Evolutionary conservation across 2,113 vertebrate species (phyloP), one percentile per base, ranked within the genome.

Genomic region (Lota lota): DNA sequence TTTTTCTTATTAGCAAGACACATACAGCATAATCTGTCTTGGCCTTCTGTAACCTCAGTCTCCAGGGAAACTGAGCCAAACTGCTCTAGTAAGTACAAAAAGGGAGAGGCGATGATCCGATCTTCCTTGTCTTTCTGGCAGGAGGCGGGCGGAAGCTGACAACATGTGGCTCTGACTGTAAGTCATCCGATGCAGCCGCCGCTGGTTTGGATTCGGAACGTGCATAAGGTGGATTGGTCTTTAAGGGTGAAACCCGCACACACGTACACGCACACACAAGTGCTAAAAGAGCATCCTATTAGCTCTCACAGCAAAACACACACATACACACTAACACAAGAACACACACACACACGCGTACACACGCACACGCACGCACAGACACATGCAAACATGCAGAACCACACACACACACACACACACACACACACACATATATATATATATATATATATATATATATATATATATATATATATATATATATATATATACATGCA

Each of bases 61-160:
- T 88, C 87, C 85, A 84, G 77, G 85, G 88, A 67, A 86, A 85
- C 85, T 59, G 69, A 64, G 75, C 65, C 78, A 67, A 63, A 63
- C 36, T 11, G 60, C 77, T 84, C 76, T 73, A 79, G 77, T 79
- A 79, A 70, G 78, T 65, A 74, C 74, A 68, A 76, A 70, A 64
- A 66, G 57, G 59, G 62, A 68, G 54, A 73, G 69, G 67, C 66
- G 73, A 79, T 67, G 73, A 84, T 77, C 79, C 72, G 67, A 69
- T 56, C 76, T 24, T 24, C 4, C 24, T 24, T 4, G 24, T 24
- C 24, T 24, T 4, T 24, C 24, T 24, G 24, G 24, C 24, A 24
- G 24, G 24, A 24, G 24, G 24, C 24, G 4, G 24, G 24, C 4
- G 24, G 24, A 24, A 4, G 24, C 24, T 24, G 24, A 24, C 24